phyloP scores from a whole-genome alignment of 2,797 vertebrate genomes.

The Distichodus sexfasciatus region DNA sequence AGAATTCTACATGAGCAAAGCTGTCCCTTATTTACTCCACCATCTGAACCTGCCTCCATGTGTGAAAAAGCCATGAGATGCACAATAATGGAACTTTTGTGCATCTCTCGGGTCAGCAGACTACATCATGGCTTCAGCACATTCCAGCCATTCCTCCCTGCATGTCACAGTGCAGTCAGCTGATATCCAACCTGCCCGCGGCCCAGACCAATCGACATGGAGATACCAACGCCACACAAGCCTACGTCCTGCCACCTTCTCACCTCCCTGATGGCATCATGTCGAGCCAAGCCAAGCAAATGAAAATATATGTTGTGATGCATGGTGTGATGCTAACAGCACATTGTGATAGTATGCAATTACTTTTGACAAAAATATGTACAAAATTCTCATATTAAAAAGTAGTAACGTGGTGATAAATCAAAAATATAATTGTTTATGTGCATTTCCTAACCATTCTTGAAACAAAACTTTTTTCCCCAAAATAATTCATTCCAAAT shows the following conservation, averaged over 20 bases:
- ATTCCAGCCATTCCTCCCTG: constrained; percentile 71
- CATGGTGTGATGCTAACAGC: neutral
- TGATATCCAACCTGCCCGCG: constrained; percentile 55
- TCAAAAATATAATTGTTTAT: too few relatives aligned
- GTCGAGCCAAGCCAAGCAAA: neutral
- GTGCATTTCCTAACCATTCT: too few relatives aligned
- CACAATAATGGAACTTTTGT: constrained; percentile 65
- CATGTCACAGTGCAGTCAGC: constrained; percentile 74
- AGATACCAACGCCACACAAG: neutral
- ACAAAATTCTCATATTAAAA: too few relatives aligned
- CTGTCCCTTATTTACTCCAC: neutral
- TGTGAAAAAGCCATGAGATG: constrained; percentile 37
- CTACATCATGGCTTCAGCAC: constrained; percentile 67
- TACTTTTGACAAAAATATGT: too few relatives aligned
- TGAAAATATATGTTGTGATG: neutral
- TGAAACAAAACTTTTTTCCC: too few relatives aligned
- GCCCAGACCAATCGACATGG: constrained; percentile 15
- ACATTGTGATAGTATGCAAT: neutral
- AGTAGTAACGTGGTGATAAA: too few relatives aligned
- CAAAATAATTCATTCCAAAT: too few relatives aligned
- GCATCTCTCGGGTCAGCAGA: constrained; percentile 56
- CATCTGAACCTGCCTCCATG: neutral
- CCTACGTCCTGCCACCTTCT: neutral
- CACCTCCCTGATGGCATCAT: too few relatives aligned
- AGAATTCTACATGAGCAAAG: too few relatives aligned